Evolutionary conservation across 2,888 invertebrate genomes (phyloP), one percentile per base, ranked within the genome.

Genomic region (Ectemnius cavifrons): DNA sequence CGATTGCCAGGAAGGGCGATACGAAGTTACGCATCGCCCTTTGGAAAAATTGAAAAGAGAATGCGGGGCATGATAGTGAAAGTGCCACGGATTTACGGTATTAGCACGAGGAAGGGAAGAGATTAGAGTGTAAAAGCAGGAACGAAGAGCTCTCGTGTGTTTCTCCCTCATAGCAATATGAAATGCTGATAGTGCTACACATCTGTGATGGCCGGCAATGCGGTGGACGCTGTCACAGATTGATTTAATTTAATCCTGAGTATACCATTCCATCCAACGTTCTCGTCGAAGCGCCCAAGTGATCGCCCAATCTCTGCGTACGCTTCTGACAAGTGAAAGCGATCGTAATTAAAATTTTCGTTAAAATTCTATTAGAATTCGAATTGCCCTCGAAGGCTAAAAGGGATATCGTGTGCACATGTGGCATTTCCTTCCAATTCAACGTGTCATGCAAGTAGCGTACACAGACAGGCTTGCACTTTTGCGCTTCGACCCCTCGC

Each of bases 71-170:
- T 16, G 14, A 68, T 65, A 37, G 28, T 45, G 14, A 28, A 16
- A 14, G 37, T 11, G 46, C 14, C 45, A 2, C 13, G 20, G 46
- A 6, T 63, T 14, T 16, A 5, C 16, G 60, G 52, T 37, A 28
- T 37, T 4, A 65, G 57, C 14, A 45, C 20, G 37, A 6, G 37
- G 8, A 37, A 49, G 28, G 37, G 18, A 28, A 37, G 47, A 49
- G 23, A 66, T 14, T 64, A 63, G 20, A 18, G 57, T 65, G 45
- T 62, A 27, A 58, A 62, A 64, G 63, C 56, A 56, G 27, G 16
- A 52, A 52, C 8, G 3, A 56, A 11, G 28, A 18, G 8, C 23
- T 37, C n/a, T 71, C 63, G 74, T 64, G 63, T 37, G 18, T 63
- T 14, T 11, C 49, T 57, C 18, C 23, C 16, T 63, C 45, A 14